phyloP scores from a whole-genome alignment of 2,113 vertebrate species.

The Megaceryle torquata region DNA sequence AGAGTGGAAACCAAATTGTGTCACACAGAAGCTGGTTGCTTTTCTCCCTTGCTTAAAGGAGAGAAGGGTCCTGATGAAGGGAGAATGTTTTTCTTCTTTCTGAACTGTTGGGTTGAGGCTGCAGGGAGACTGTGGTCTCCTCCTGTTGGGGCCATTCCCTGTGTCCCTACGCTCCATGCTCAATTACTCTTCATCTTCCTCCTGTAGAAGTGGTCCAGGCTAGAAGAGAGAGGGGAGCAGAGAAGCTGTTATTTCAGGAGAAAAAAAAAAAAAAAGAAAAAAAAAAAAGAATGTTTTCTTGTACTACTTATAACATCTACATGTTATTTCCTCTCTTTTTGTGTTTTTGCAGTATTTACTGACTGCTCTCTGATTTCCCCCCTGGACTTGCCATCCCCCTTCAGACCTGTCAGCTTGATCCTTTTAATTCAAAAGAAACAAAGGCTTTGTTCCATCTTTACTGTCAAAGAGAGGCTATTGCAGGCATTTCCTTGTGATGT shows the following conservation, averaged over 20 bases:
- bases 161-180: neutral
- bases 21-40: neutral
- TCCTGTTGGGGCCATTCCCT: neutral
- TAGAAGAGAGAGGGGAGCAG: neutral
- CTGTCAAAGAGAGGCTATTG: neutral
- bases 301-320: neutral
- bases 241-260: neutral
- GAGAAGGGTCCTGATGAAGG: neutral
- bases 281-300: neutral
- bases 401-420: neutral
- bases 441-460: neutral
- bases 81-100: neutral
- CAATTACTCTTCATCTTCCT: neutral
- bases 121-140: neutral
- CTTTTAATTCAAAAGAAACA: neutral
- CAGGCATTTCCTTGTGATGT: accelerated
- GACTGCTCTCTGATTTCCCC: neutral
- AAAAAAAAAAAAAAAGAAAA: neutral
- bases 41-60: neutral
- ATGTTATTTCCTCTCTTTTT: neutral
- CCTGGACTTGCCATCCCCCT: neutral
- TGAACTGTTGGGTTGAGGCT: neutral
- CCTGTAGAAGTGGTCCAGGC: neutral
- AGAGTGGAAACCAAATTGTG: neutral
- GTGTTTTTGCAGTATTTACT: neutral